Evolutionary conservation across 2,113 vertebrate species (phyloP).

Genomic region (Strix uralensis): DNA sequence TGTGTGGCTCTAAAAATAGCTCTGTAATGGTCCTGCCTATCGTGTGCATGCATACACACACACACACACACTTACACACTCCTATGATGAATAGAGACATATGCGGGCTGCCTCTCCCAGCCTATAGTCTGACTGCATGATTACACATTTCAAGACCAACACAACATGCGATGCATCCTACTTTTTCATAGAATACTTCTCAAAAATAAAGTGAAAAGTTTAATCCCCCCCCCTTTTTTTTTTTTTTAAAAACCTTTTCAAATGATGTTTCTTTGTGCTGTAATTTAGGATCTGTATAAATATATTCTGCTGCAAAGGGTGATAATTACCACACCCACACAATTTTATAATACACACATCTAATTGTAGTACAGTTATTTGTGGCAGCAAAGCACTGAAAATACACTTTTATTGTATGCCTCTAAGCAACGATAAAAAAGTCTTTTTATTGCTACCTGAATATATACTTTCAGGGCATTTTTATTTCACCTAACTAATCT

Average conservation of each 20-base stretch:
- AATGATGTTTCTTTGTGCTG: conserved; percentile 49
- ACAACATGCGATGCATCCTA: background rate
- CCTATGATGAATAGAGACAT: background rate
- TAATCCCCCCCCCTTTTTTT: background rate
- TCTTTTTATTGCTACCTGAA: conserved; percentile 41
- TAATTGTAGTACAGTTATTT: conserved; percentile 70
- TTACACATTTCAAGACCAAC: background rate
- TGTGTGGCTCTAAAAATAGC: background rate
- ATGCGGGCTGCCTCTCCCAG: background rate
- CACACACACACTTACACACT: background rate
- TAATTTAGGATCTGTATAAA: conserved; percentile 70
- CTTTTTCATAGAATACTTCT: background rate
- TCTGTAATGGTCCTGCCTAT: background rate
- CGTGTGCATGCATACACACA: background rate
- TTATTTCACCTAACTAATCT: conserved; percentile 11
- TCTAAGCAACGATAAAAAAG: background rate
- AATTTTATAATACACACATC: conserved; percentile 63
- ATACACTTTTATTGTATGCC: conserved; percentile 52
- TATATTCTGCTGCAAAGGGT: conserved; percentile 62
- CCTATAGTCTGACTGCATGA: background rate
- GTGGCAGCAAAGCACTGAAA: conserved; percentile 56
- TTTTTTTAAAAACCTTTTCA: background rate
- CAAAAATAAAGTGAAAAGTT: conserved; percentile 28
- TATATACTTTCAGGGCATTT: conserved; percentile 12
- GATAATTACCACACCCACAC: conserved; percentile 67